Evolutionary conservation across 2,797 vertebrate species (phyloP), one percentile per base, ranked within the genome.

Genomic region (Falco biarmicus): DNA sequence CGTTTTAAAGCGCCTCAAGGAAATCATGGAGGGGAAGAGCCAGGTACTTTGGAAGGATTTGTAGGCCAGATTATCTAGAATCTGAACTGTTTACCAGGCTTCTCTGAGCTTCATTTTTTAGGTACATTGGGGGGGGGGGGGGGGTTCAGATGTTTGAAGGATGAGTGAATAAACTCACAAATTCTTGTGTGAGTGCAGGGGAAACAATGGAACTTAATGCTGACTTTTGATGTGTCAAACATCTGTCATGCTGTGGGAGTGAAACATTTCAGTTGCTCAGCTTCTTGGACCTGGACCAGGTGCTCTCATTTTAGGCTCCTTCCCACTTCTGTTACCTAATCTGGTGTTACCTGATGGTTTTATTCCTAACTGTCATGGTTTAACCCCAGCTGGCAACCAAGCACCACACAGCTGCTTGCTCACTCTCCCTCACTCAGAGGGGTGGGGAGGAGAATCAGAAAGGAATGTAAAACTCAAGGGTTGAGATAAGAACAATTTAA

Each of bases 11-110:
- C 98, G 99, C 48, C 98, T 99, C 84, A 99, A 99, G 96, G 99
- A 99, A 96, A 99, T 99, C 94, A 99, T 99, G 99, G 99, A 99
- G 95, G 99, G 99, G 69, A 99, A 98, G 97, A 99, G 99, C 94
- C 99, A 99, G 99, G 99, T 99, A 99, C 32, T 91, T 77, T 21
- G 50, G 50, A 39, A 47, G 28, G 16, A 59, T 81, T 93, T 92
- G 19, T 53, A 47, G 56, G 32, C 50, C 15, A 61, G 75, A 43
- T 64, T 26, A 4, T 61, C 11, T 84, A 73, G 71, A 73, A 75
- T 54, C 25, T 22, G 20, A 39, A 20, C 39, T 79, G 45, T 69
- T 65, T 90, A 43, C 18, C 70, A 22, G 11, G 34, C 15, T 80
- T 86, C 24, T 71, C 51, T 77, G 39, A 89, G 31, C 37, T 93